phyloP scores from a whole-genome alignment of 2,888 invertebrate genomes.

The Hydrotaea diabolus region DNA sequence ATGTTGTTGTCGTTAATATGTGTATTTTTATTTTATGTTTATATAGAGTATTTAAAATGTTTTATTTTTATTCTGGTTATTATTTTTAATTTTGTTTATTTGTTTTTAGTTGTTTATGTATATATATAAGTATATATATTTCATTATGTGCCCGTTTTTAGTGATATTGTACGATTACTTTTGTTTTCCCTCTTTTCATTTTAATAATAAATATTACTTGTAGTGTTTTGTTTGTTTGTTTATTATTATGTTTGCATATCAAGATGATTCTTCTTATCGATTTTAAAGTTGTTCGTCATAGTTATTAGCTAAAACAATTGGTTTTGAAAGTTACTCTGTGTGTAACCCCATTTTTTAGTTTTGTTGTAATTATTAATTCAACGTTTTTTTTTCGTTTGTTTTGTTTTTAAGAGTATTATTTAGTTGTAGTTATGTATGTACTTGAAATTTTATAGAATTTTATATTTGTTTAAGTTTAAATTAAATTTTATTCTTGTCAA shows the following conservation, averaged over 20 bases:
- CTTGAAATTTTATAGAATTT: slow-evolving; percentile 61
- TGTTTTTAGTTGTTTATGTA: slow-evolving; percentile 5
- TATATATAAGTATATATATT: slow-evolving; percentile 1
- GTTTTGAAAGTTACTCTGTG: slow-evolving; percentile 25
- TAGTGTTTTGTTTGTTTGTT: slow-evolving; percentile 22
- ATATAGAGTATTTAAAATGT: slow-evolving; percentile 28
- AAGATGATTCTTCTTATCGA: background rate
- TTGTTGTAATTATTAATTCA: slow-evolving; percentile 67
- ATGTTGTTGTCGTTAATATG: slow-evolving; percentile 57
- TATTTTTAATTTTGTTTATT: slow-evolving; percentile 71
- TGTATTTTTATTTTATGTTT: slow-evolving; percentile 54
- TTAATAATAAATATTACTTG: slow-evolving; percentile 31
- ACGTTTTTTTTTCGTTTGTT: background rate
- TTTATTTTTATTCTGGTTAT: slow-evolving; percentile 53
- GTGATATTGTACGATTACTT: slow-evolving; percentile 57
- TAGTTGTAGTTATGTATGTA: background rate
- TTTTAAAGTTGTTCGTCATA: slow-evolving; percentile 7
- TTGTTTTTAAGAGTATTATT: background rate
- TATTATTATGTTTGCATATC: slow-evolving; percentile 12
- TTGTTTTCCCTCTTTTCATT: slow-evolving; percentile 62
- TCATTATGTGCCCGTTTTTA: slow-evolving; percentile 56
- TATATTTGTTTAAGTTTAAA: slow-evolving; percentile 69
- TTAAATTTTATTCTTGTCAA: slow-evolving; percentile 66
- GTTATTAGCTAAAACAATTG: slow-evolving; percentile 1
- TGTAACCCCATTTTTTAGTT: slow-evolving; percentile 46